phyloP scores from a whole-genome alignment of 2,797 vertebrate species.

The Manis crassicaudata region DNA sequence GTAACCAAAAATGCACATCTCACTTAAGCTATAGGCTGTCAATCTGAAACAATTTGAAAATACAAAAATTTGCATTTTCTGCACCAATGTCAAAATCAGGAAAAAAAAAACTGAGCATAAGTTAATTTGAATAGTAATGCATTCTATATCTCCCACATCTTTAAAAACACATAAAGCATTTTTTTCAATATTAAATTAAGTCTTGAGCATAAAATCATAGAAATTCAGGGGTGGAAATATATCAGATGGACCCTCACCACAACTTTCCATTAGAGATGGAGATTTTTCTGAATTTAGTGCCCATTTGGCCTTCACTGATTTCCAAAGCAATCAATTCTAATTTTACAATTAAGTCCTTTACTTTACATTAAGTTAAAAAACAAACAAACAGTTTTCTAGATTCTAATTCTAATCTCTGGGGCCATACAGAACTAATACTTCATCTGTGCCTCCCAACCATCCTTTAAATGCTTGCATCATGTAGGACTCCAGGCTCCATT shows the following conservation, averaged over 20 bases:
- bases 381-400: not conserved
- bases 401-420: not conserved
- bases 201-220: not conserved
- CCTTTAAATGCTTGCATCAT: not conserved
- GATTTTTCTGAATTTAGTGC: not conserved
- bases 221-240: not conserved
- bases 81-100: not conserved
- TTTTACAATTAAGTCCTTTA: not conserved
- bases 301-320: not conserved
- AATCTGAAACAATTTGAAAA: slow-evolving; percentile 5
- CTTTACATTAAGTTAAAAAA: not conserved
- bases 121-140: not conserved
- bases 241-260: not conserved
- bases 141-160: not conserved
- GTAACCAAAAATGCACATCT: not conserved
- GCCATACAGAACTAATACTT: not conserved
- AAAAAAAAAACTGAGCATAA: not conserved
- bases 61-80: not conserved
- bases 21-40: not conserved
- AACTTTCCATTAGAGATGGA: not conserved
- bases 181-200: not conserved
- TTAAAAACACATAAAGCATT: not conserved
- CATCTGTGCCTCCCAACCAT: not conserved
- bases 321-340: not conserved
- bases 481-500: not conserved